These are phyloP conservation scores for Caranx ignobilis DNA, from an alignment of 2,113 vertebrate species.

Conservation along the genomic window DNA sequence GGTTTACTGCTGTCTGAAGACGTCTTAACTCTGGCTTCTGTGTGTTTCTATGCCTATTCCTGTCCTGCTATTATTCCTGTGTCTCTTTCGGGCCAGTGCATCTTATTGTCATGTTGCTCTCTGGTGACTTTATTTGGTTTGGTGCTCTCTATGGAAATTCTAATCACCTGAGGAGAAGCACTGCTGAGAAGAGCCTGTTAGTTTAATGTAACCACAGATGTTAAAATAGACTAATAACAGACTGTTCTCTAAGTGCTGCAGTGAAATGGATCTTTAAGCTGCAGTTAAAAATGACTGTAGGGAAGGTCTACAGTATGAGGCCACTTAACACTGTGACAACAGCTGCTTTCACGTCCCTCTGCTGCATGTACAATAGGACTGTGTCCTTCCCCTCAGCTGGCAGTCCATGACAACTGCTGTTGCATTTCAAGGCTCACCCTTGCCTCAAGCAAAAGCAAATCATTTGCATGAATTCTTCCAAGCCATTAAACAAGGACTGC, in stretches of 20 bases:
- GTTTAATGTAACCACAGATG: conserved; percentile 37
- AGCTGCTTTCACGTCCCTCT: conserved; percentile 5
- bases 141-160: neutral
- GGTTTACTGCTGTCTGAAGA: conserved; percentile 45
- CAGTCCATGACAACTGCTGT: conserved; percentile 29
- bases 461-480: conserved; percentile 58
- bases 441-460: conserved; percentile 48
- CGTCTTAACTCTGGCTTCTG: neutral
- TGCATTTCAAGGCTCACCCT: conserved; percentile 41
- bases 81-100: neutral
- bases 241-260: conserved; percentile 39
- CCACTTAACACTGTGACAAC: conserved; percentile 46
- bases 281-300: conserved; percentile 58
- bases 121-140: conserved; percentile 3
- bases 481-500: conserved; percentile 45
- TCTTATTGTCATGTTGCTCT: neutral
- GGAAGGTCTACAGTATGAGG: conserved; percentile 41
- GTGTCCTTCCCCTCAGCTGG: conserved; percentile 38
- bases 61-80: neutral
- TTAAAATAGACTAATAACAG: conserved; percentile 38
- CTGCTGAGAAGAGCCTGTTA: neutral
- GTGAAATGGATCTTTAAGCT: conserved; percentile 56
- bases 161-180: conserved; percentile 13
- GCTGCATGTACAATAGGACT: conserved; percentile 16
- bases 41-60: conserved; percentile 9